Conservation (phyloP, 2,113 vertebrate species). For the Marmota monax region DNA sequence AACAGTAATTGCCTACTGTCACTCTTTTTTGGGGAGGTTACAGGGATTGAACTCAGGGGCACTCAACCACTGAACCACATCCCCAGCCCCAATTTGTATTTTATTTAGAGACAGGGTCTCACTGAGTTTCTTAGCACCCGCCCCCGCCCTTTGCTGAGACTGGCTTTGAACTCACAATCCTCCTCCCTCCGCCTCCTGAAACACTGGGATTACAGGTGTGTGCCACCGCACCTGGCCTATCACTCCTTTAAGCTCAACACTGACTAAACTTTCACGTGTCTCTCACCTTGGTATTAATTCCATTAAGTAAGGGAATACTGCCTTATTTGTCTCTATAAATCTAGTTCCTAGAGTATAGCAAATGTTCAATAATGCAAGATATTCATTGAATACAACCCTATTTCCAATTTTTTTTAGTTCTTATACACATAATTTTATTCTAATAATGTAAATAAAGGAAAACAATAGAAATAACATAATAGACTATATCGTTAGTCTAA, state of each 20-base stretch:
- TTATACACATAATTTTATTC: not conserved
- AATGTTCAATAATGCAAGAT: not conserved
- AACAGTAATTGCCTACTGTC: not conserved
- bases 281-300: not conserved
- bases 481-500: not conserved
- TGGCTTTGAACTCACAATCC: no score
- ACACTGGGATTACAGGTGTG: no score
- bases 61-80: no score
- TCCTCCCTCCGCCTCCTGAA: no score
- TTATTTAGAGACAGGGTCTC: no score
- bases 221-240: no score
- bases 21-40: not conserved
- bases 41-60: no score
- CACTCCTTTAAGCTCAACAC: not conserved
- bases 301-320: not conserved
- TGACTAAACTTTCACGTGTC: not conserved
- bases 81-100: no score
- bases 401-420: not conserved
- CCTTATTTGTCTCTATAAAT: not conserved
- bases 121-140: no score
- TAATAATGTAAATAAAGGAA: not conserved
- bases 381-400: not conserved
- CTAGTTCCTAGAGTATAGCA: not conserved
- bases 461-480: slow-evolving; percentile 29
- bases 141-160: no score